Evolutionary conservation across 2,113 vertebrate species (phyloP).

Genomic region (Cyprinus carpio): DNA sequence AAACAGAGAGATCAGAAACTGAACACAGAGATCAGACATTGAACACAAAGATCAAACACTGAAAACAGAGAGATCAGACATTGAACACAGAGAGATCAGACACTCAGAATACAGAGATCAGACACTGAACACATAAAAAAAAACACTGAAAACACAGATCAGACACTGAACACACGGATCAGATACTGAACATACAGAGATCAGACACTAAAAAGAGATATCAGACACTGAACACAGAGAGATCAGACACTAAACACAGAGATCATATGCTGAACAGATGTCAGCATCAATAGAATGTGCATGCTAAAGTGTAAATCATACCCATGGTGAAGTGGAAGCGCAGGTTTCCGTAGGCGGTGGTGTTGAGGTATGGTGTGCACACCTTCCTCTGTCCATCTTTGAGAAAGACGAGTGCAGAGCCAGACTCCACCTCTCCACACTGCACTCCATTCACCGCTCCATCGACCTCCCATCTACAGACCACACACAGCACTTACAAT

Average conservation of each 20-base stretch:
- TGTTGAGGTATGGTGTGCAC: constrained; percentile 93
- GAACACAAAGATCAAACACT: too few species aligned
- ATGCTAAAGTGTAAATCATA: constrained; percentile 65
- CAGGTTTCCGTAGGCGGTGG: constrained; percentile 91
- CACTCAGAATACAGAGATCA: too few species aligned
- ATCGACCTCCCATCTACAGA: constrained; percentile 85
- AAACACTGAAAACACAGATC: too few species aligned
- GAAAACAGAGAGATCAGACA: too few species aligned
- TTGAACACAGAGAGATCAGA: too few species aligned
- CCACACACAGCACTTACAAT: not conserved
- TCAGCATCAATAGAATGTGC: not conserved
- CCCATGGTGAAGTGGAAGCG: constrained; percentile 95
- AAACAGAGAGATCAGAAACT: too few species aligned
- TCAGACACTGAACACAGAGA: constrained; percentile 58
- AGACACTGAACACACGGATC: too few species aligned
- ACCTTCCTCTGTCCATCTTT: constrained; percentile 86
- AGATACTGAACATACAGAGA: too few species aligned
- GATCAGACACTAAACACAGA: not conserved
- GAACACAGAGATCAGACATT: too few species aligned
- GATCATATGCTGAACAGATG: not conserved
- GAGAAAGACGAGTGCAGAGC: constrained; percentile 87
- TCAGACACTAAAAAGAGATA: too few species aligned
- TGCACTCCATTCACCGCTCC: constrained; percentile 86
- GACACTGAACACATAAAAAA: too few species aligned
- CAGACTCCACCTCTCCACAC: constrained; percentile 92